Evolutionary conservation across 2,113 vertebrate genomes (phyloP).

Genomic region (Ophiodon elongatus): DNA sequence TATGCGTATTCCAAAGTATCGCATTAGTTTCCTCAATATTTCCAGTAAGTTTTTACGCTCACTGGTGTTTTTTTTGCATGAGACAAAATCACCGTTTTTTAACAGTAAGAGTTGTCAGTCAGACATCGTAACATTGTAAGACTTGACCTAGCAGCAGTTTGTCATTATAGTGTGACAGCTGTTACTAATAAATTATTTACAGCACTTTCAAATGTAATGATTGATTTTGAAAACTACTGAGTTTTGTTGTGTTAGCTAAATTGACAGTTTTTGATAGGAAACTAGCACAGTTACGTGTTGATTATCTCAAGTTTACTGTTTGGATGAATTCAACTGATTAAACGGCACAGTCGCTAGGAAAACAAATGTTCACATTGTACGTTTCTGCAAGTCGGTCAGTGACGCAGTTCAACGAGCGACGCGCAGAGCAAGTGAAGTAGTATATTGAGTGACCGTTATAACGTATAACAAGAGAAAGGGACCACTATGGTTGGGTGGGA

Average conservation of each 20-base stretch:
- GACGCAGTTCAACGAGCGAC: background rate
- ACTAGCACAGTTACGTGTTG: background rate
- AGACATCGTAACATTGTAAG: background rate
- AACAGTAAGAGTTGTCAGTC: background rate
- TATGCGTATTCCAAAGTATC: background rate
- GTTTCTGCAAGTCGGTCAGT: background rate
- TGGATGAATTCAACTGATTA: background rate
- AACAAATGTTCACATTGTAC: background rate
- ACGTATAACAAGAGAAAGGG: background rate
- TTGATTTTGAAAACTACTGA: too few species aligned
- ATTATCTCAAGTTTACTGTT: background rate
- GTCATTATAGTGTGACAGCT: background rate
- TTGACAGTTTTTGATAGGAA: too few species aligned
- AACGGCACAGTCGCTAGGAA: background rate
- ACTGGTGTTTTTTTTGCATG: background rate
- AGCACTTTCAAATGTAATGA: background rate
- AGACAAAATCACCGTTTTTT: background rate
- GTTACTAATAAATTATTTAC: background rate
- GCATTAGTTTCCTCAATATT: background rate
- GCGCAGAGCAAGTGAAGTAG: background rate
- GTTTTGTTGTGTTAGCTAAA: too few species aligned
- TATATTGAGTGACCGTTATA: background rate
- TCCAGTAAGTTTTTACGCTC: too few species aligned
- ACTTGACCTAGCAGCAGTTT: background rate
- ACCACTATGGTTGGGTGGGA: background rate